Percentiles rank a stretch among this genome's conserved stretches.
Evolutionary conservation across 2,888 invertebrate genomes (phyloP).

Genomic region (Caenorhabditis sp.): DNA sequence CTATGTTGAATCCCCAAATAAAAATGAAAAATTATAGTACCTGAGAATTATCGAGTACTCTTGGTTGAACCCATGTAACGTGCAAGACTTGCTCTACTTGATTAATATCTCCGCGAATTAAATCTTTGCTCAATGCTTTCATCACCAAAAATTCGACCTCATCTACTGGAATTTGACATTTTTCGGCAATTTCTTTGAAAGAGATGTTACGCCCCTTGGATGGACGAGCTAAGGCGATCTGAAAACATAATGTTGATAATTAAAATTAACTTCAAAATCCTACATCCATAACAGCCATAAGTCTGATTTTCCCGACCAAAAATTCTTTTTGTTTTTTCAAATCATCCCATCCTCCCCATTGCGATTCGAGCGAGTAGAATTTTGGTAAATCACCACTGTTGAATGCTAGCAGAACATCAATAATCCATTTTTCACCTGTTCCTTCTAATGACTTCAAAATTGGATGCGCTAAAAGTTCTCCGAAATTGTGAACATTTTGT

Average conservation of each 20-base stretch:
- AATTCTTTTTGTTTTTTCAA: conserved; percentile 60
- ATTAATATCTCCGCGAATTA: conserved; percentile 80
- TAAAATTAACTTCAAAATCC: background rate
- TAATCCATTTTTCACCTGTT: conserved; percentile 84
- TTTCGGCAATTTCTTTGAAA: conserved; percentile 87
- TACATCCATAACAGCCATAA: conserved; percentile 92
- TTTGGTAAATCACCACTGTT: conserved; percentile 79
- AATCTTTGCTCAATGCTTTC: conserved; percentile 92
- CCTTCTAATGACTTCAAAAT: conserved; percentile 84
- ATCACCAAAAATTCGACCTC: conserved; percentile 90
- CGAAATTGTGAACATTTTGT: conserved; percentile 93
- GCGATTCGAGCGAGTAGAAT: conserved; percentile 76
- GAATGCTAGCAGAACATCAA: conserved; percentile 80
- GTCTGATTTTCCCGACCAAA: conserved; percentile 84
- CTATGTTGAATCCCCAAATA: conserved; percentile 4
- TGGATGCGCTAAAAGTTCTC: conserved; percentile 93
- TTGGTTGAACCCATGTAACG: conserved; percentile 86
- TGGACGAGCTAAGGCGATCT: conserved; percentile 94
- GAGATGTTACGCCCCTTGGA: conserved; percentile 85
- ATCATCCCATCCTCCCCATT: conserved; percentile 73
- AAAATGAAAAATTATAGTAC: conserved; percentile 72
- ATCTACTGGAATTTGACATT: conserved; percentile 78
- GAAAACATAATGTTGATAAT: conserved; percentile 58
- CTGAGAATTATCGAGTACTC: conserved; percentile 80
- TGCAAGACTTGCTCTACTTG: conserved; percentile 78